Conservation (phyloP, 2,797 vertebrate species). For the Semotilus atromaculatus region DNA sequence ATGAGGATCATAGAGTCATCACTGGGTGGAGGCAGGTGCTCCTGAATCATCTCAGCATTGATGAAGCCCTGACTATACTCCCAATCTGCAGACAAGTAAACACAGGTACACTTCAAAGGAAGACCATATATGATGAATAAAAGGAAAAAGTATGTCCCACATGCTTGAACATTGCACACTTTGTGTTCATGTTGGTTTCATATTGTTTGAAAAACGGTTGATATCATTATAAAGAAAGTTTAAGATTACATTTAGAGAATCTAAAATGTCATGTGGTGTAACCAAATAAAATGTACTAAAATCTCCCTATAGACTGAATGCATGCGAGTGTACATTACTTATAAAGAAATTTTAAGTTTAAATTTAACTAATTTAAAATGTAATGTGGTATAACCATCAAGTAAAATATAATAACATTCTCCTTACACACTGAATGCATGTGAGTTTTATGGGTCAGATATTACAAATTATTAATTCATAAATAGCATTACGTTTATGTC, state of each 20-base stretch:
- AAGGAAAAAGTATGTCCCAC: not conserved
- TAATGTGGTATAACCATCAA: not conserved
- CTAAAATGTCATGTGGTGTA: not conserved
- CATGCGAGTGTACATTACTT: no score
- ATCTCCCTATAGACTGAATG: not conserved
- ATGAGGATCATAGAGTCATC: slow-evolving; percentile 70
- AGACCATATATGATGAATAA: not conserved
- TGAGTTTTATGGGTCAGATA: not conserved
- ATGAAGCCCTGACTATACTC: slow-evolving; percentile 71
- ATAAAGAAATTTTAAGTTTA: no score
- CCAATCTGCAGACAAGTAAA: slow-evolving; percentile 63
- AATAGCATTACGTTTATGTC: not conserved
- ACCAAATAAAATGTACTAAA: not conserved
- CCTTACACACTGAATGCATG: not conserved
- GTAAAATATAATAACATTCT: not conserved
- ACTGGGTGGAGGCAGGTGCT: slow-evolving; percentile 67
- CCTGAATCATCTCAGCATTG: slow-evolving; percentile 69
- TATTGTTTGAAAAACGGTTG: not conserved
- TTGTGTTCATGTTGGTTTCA: not conserved
- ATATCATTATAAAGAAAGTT: not conserved
- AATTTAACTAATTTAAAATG: not conserved
- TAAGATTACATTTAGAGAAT: not conserved
- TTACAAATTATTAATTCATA: not conserved
- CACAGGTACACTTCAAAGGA: not conserved
- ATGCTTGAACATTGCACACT: not conserved